These are phyloP conservation scores for Hypomecis atomaria DNA, from an alignment of 2,888 invertebrate genomes.

Conservation along the genomic window DNA sequence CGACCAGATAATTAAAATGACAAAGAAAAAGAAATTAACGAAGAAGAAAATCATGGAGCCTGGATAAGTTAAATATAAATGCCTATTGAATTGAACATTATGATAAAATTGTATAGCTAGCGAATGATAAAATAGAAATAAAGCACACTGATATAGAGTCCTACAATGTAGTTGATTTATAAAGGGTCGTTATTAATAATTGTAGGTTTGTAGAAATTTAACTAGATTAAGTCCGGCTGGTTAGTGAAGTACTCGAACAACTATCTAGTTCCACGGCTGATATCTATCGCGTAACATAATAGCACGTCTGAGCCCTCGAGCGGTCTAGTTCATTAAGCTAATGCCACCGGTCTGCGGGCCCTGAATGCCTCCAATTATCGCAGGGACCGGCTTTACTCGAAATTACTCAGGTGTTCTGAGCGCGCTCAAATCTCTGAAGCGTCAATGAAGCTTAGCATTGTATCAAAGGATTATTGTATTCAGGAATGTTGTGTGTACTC, in stretches of 20 bases:
- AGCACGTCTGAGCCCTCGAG: constrained; percentile 25
- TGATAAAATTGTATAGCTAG: too few relatives aligned
- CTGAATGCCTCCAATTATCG: constrained; percentile 54
- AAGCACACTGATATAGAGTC: not conserved
- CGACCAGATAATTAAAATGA: constrained; percentile 41
- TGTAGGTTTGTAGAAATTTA: not conserved
- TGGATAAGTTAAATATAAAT: not conserved
- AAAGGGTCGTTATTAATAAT: not conserved
- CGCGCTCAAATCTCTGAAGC: constrained; percentile 29
- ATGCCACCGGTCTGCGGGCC: constrained; percentile 48
- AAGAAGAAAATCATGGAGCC: constrained; percentile 7
- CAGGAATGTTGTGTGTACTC: constrained; percentile 40
- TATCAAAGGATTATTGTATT: constrained; percentile 26
- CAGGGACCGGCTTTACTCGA: constrained; percentile 43
- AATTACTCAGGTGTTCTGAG: constrained; percentile 43
- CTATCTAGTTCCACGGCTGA: constrained; percentile 18
- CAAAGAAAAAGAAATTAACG: constrained; percentile 37
- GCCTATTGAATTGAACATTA: not conserved
- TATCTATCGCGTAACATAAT: constrained; percentile 17
- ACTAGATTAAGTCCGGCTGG: constrained; percentile 20
- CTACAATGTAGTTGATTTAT: not conserved
- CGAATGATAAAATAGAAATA: too few relatives aligned
- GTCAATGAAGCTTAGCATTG: constrained; percentile 39
- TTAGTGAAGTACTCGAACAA: constrained; percentile 18
- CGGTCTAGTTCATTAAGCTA: constrained; percentile 55